Conservation (phyloP, 2,797 vertebrate species). For the Ctenochaetus hawaiiensis region DNA sequence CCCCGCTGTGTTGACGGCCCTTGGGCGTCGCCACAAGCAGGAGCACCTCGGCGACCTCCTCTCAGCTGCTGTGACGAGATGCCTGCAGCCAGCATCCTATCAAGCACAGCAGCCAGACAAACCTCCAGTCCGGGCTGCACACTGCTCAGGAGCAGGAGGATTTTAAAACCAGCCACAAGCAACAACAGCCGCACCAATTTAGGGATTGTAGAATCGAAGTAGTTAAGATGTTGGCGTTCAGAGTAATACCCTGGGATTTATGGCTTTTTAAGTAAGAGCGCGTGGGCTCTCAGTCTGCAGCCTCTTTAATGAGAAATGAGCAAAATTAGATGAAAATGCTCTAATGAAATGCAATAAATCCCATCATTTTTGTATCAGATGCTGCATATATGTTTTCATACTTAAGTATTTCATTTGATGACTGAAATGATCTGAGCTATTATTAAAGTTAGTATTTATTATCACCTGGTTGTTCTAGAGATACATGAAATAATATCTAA, state of each 20-base stretch:
- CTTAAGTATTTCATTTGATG: not conserved
- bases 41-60: constrained; percentile 85
- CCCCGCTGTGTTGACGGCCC: constrained; percentile 85
- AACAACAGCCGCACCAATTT: constrained; percentile 71
- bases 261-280: constrained; percentile 62
- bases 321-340: constrained; percentile 37
- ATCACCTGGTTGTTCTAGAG: constrained; percentile 5
- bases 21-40: constrained; percentile 83
- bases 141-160: constrained; percentile 44
- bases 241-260: constrained; percentile 68
- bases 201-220: constrained; percentile 66
- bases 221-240: constrained; percentile 64
- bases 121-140: constrained; percentile 51
- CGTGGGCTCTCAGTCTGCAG: constrained; percentile 47
- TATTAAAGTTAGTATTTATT: constrained; percentile 3
- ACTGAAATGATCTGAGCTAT: constrained; percentile 13
- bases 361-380: constrained; percentile 8
- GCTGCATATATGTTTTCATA: not conserved
- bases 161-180: constrained; percentile 69
- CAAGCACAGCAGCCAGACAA: constrained; percentile 68
- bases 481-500: not conserved
- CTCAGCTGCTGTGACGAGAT: constrained; percentile 81
- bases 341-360: constrained; percentile 39
- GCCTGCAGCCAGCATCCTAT: constrained; percentile 82
- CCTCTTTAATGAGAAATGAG: constrained; percentile 49